These are phyloP conservation scores for Cryptocheilus praepositus DNA, from an alignment of 2,888 invertebrate species.

Conservation along the genomic window DNA sequence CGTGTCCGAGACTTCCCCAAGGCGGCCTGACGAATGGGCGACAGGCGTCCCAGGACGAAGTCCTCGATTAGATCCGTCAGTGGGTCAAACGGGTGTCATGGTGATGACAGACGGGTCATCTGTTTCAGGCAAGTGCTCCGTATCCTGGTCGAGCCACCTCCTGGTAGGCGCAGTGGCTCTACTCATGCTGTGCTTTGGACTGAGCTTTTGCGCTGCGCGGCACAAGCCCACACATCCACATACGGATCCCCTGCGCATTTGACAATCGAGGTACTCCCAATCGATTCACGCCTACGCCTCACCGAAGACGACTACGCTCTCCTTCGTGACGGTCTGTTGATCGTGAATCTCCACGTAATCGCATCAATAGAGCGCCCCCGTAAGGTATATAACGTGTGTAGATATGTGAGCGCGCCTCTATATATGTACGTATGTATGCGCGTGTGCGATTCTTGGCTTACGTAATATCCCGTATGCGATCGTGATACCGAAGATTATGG, in stretches of 20 bases:
- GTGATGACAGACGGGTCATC: conserved; percentile 23
- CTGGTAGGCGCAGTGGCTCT: conserved; percentile 76
- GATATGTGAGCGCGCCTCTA: background rate
- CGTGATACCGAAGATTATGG: no score
- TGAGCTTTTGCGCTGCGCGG: conserved; percentile 78
- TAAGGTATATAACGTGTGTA: no score
- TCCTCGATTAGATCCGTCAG: conserved; percentile 12
- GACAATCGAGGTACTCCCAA: conserved; percentile 69
- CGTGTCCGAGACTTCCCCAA: no score
- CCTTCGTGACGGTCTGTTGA: conserved; percentile 71
- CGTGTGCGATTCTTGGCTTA: no score
- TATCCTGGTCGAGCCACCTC: conserved; percentile 79
- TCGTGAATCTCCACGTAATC: conserved; percentile 22
- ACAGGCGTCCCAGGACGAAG: conserved; percentile 18
- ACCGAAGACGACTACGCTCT: conserved; percentile 65
- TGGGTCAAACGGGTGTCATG: conserved; percentile 16
- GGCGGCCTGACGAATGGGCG: conserved; percentile 3
- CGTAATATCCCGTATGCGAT: no score
- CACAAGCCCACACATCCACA: conserved; percentile 75
- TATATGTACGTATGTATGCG: conserved; percentile 22
- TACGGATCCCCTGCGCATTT: conserved; percentile 68
- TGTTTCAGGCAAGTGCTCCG: conserved; percentile 77
- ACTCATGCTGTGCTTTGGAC: conserved; percentile 77
- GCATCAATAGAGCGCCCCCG: no score
- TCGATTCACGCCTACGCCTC: conserved; percentile 69